phyloP scores from a whole-genome alignment of 2,113 vertebrate genomes.

The Phaetusa simplex region DNA sequence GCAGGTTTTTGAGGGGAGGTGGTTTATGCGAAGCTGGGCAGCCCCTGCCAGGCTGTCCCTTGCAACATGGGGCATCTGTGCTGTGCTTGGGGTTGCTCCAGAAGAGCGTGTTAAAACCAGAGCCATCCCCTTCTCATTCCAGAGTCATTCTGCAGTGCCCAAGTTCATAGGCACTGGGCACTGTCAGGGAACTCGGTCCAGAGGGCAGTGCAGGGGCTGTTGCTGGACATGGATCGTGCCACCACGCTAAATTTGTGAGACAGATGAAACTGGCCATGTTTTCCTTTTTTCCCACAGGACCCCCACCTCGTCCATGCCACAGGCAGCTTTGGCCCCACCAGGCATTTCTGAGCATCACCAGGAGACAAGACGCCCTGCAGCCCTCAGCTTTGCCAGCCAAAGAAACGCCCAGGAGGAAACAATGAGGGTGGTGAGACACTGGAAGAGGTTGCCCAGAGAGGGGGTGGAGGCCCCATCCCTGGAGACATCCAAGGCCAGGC shows the following conservation, averaged over 20 bases:
- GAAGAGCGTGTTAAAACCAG: not conserved
- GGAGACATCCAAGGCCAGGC: too few relatives aligned
- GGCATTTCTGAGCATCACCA: not conserved
- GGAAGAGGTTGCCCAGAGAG: too few relatives aligned
- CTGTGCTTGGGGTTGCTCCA: not conserved
- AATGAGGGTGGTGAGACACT: too few relatives aligned
- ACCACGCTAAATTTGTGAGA: not conserved
- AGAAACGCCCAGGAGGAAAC: not conserved
- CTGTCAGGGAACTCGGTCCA: not conserved
- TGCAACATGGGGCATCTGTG: not conserved
- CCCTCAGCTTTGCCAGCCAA: not conserved
- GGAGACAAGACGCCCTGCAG: not conserved
- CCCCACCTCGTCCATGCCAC: not conserved
- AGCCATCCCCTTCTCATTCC: not conserved
- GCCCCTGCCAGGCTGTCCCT: not conserved
- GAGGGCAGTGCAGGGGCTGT: not conserved
- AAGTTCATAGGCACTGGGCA: not conserved
- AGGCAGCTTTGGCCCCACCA: not conserved
- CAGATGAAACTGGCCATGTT: fast-evolving
- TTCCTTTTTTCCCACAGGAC: not conserved
- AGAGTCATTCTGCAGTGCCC: not conserved
- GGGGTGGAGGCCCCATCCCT: too few relatives aligned
- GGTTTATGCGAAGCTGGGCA: not conserved
- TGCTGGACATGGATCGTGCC: not conserved
- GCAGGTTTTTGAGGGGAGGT: not conserved